Evolutionary conservation across 1,140 invertebrate genomes (phyloP).

Genomic region (Micrasema minimum): DNA sequence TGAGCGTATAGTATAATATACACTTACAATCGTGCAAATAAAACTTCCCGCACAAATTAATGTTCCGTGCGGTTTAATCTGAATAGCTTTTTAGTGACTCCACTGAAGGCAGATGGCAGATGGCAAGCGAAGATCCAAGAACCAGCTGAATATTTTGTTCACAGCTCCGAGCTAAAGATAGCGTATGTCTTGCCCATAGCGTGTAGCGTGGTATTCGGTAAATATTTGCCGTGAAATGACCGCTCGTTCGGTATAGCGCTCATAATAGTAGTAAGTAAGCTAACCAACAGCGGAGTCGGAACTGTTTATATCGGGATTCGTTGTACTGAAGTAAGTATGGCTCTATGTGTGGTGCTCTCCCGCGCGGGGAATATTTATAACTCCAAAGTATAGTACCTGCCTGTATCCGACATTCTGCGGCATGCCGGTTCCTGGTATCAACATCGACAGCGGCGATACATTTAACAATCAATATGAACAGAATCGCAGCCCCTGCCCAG

Average conservation of each 20-base stretch:
- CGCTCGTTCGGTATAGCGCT: background rate
- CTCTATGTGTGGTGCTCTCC: constrained; percentile 22
- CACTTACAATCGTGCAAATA: no score
- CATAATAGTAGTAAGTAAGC: constrained; percentile 2
- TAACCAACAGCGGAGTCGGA: no score
- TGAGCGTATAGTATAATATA: no score
- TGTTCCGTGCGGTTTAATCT: constrained; percentile 4
- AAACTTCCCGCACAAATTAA: constrained; percentile 2
- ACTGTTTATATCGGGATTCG: constrained; percentile 12
- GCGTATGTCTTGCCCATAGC: no score
- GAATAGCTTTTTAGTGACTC: constrained; percentile 3
- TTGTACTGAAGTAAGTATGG: background rate
- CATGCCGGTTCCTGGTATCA: no score
- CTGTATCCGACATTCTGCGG: no score
- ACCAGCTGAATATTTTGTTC: background rate
- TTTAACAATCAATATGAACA: no score
- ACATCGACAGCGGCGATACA: no score
- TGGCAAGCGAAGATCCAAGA: constrained; percentile 10
- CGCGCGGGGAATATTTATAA: constrained; percentile 21
- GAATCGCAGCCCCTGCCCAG: background rate
- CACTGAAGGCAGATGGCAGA: background rate
- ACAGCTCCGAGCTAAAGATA: constrained; percentile 7
- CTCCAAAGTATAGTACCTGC: background rate
- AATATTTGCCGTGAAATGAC: constrained; percentile 22
- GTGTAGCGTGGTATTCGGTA: background rate